These are phyloP conservation scores for Danio aesculapii DNA, from an alignment of 2,797 vertebrate genomes.

Conservation along the genomic window DNA sequence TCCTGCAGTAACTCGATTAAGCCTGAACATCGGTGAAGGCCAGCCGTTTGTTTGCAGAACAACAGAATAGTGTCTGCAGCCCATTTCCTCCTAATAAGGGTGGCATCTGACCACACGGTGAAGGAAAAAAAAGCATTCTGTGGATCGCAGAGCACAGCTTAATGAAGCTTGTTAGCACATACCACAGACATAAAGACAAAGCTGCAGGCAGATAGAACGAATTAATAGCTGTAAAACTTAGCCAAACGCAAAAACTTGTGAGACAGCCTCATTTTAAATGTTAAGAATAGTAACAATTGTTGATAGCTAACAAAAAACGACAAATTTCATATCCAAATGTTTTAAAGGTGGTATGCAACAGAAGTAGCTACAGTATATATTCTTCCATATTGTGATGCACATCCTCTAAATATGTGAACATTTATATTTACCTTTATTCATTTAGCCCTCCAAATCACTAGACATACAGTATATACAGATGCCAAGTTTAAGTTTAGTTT, in stretches of 20 bases:
- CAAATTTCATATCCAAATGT: no score
- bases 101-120: conserved; percentile 31
- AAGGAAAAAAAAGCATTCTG: conserved; percentile 12
- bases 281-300: background rate
- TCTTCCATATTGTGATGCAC: no score
- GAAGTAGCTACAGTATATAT: no score
- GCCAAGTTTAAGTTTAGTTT: no score
- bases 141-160: conserved; percentile 15
- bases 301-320: no score
- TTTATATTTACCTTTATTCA: no score
- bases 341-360: no score
- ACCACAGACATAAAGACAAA: conserved; percentile 26
- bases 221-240: background rate
- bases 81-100: conserved; percentile 31
- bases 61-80: conserved; percentile 24
- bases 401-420: no score
- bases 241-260: background rate
- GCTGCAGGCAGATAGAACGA: background rate
- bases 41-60: conserved; percentile 26
- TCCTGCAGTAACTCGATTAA: conserved; percentile 32
- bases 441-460: no score
- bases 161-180: conserved; percentile 35
- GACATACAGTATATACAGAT: no score
- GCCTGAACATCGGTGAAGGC: background rate
- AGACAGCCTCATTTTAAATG: background rate